A percentile compares a stretch with the other conserved stretches of the same genome.
Evolutionary conservation across 2,888 invertebrate genomes (phyloP).

Genomic region (Mythimna impura): DNA sequence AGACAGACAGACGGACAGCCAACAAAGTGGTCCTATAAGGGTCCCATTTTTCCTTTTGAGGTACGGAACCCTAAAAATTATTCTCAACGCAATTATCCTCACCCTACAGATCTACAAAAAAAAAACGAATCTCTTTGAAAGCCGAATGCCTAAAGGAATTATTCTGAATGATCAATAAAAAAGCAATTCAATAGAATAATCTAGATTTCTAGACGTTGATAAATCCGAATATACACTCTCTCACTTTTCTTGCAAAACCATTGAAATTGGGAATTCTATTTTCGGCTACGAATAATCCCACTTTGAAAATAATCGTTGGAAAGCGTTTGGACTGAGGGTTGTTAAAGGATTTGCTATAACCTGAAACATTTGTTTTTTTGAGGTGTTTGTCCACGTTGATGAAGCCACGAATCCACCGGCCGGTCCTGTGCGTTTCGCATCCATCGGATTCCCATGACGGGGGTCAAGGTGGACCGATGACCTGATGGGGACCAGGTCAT

Average conservation of each 20-base stretch:
- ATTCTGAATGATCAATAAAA: constrained; percentile 34
- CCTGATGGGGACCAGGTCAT: too few relatives aligned
- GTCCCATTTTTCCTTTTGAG: too few relatives aligned
- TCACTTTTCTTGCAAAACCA: constrained; percentile 31
- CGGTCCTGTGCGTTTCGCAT: too few relatives aligned
- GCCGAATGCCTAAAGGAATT: constrained; percentile 21
- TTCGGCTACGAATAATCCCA: constrained; percentile 17
- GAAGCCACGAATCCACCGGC: background rate
- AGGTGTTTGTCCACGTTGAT: background rate
- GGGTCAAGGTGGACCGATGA: too few relatives aligned
- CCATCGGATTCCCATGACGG: too few relatives aligned
- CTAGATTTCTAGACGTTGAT: constrained; percentile 47
- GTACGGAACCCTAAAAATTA: background rate
- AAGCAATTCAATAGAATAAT: constrained; percentile 50
- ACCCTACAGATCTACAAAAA: background rate
- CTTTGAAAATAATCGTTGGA: constrained; percentile 25
- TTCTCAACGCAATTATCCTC: background rate
- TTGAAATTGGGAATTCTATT: constrained; percentile 45
- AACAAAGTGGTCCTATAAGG: too few relatives aligned
- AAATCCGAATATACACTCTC: constrained; percentile 40
- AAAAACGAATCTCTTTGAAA: background rate
- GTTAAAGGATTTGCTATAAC: constrained; percentile 25
- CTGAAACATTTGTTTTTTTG: constrained; percentile 21
- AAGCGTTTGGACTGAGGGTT: constrained; percentile 12
- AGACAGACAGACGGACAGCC: too few relatives aligned